These are phyloP conservation scores for Prenolepis imparis DNA, from an alignment of 2,888 invertebrate species.

Conservation along the genomic window DNA sequence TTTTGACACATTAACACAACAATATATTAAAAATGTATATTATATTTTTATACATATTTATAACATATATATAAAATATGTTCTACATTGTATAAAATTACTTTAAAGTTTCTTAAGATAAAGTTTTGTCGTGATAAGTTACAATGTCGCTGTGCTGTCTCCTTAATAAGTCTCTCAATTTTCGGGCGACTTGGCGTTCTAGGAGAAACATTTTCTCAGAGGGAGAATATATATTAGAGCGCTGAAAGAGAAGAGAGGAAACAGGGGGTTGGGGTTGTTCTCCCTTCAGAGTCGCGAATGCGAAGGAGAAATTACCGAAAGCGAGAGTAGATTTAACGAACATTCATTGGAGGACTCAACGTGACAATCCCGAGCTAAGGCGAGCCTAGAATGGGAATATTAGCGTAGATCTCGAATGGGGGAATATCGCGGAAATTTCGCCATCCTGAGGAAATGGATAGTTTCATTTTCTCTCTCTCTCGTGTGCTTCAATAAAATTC, in stretches of 20 bases:
- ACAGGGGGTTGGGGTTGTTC: neutral
- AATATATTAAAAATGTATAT: neutral
- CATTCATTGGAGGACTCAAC: constrained; percentile 5
- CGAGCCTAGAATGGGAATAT: constrained; percentile 18
- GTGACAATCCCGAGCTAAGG: constrained; percentile 11
- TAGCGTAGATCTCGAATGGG: constrained; percentile 30
- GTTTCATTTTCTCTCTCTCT: neutral
- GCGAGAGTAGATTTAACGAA: constrained; percentile 25
- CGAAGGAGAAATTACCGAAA: constrained; percentile 8
- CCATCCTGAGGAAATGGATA: constrained; percentile 14
- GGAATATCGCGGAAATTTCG: neutral
- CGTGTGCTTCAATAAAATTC: constrained; percentile 20
- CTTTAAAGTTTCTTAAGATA: neutral
- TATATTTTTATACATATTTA: neutral
- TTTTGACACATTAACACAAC: no score
- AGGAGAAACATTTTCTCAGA: constrained; percentile 78
- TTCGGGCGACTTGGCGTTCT: constrained; percentile 53
- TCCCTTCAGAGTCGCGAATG: neutral
- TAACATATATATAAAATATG: neutral
- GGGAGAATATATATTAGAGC: constrained; percentile 76
- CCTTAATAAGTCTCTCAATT: constrained; percentile 67
- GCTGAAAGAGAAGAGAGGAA: constrained; percentile 17
- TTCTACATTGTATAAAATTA: neutral
- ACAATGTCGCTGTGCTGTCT: constrained; percentile 29
- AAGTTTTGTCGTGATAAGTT: constrained; percentile 33